phyloP scores from a whole-genome alignment of 2,113 vertebrate genomes.

The Columba janthina region DNA sequence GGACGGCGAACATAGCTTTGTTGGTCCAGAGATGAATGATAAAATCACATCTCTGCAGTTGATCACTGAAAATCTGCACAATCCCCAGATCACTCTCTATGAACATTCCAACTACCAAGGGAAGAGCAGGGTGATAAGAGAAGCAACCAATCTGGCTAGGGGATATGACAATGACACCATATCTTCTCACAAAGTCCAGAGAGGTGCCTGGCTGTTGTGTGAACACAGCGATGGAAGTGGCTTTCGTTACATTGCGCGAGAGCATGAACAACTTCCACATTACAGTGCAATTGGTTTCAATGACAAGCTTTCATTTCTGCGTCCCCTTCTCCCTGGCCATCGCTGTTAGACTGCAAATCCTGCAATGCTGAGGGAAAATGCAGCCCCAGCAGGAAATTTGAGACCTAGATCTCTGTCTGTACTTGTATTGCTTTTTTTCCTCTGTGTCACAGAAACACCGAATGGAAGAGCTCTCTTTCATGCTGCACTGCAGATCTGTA shows the following conservation, averaged over 20 bases:
- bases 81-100: conserved; percentile 46
- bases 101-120: background rate
- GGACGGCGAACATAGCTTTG: background rate
- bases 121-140: background rate
- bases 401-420: background rate
- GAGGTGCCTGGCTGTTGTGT: conserved; percentile 28
- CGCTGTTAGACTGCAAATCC: background rate
- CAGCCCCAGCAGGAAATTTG: background rate
- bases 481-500: background rate
- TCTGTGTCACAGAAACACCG: fast-evolving
- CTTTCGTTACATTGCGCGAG: background rate
- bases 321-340: background rate
- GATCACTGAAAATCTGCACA: background rate
- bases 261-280: background rate
- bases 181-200: conserved; percentile 40
- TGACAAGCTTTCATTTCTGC: conserved; percentile 25
- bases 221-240: background rate
- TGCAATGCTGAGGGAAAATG: background rate
- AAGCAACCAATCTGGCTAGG: background rate
- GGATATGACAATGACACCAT: fast-evolving
- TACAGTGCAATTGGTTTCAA: background rate
- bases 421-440: background rate
- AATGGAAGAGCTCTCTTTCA: background rate
- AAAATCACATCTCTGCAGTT: conserved; percentile 6
- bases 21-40: background rate